Evolutionary conservation across 92 coral and sea anemone genomes (phyloP).

Genomic region (Phenganax subtilis): DNA sequence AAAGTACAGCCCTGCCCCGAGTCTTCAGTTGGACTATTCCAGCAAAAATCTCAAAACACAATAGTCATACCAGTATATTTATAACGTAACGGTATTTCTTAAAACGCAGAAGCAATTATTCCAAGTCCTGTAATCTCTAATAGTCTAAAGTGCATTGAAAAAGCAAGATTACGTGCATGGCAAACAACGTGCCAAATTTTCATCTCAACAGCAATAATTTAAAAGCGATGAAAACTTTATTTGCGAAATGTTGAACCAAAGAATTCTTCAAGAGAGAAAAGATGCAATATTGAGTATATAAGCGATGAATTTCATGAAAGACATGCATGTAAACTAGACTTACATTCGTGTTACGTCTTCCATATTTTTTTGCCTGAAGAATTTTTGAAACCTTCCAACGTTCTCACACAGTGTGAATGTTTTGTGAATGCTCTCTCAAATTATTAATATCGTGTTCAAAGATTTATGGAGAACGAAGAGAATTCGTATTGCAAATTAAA

Average conservation of each 20-base stretch:
- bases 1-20: too few relatives aligned
- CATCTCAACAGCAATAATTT: background rate
- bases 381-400: background rate
- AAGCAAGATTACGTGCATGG: background rate
- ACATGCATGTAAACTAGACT: background rate
- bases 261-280: too few relatives aligned
- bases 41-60: too few relatives aligned
- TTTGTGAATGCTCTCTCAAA: slow-evolving; percentile 27
- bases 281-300: too few relatives aligned
- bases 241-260: too few relatives aligned
- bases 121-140: background rate
- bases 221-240: background rate
- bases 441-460: slow-evolving; percentile 41
- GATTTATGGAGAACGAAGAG: slow-evolving; percentile 38
- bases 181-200: background rate
- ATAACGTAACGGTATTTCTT: too few relatives aligned
- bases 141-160: background rate
- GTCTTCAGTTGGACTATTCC: too few relatives aligned
- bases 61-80: too few relatives aligned
- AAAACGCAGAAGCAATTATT: background rate
- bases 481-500: slow-evolving; percentile 35
- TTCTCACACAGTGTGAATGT: background rate
- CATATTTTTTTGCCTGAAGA: background rate
- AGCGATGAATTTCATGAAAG: too few relatives aligned
- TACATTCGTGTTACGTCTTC: background rate